Percentiles rank a stretch among this genome's conserved stretches.
Evolutionary conservation across 2,888 invertebrate genomes (phyloP).

Genomic region (Chrysomela aeneicollis): DNA sequence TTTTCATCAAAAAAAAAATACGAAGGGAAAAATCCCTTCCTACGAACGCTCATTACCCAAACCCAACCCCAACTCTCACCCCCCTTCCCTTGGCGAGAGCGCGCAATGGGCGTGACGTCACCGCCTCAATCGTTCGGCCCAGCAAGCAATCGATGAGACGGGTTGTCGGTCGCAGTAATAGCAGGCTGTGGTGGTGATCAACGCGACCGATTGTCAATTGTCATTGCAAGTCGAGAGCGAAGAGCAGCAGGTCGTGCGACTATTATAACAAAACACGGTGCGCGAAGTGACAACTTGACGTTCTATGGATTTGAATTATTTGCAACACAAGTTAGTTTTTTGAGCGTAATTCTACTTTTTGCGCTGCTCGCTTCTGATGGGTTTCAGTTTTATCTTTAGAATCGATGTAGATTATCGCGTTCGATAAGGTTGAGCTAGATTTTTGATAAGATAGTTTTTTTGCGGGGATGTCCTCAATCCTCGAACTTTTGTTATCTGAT

Average conservation of each 20-base stretch:
- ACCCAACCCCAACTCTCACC: background rate
- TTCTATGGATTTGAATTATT: conserved; percentile 52
- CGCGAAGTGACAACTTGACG: conserved; percentile 34
- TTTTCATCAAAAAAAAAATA: too few relatives aligned
- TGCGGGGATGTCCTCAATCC: conserved; percentile 42
- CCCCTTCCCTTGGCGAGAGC: background rate
- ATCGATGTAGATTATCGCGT: conserved; percentile 31
- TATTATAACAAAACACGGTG: conserved; percentile 25
- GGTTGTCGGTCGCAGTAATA: conserved; percentile 36
- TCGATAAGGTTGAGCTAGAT: conserved; percentile 40
- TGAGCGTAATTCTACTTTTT: conserved; percentile 22
- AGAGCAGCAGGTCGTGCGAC: conserved; percentile 30
- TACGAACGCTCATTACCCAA: too few relatives aligned
- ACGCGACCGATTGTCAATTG: conserved; percentile 46
- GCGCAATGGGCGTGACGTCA: background rate
- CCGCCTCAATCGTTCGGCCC: background rate
- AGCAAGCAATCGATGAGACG: background rate
- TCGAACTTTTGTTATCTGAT: conserved; percentile 43
- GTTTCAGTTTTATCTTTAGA: conserved; percentile 31
- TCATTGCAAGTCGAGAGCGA: conserved; percentile 40
- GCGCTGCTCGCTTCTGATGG: conserved; percentile 16
- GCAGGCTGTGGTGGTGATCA: conserved; percentile 40
- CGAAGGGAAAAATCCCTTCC: background rate
- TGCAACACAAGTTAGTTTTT: conserved; percentile 54
- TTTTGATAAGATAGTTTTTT: conserved; percentile 34